Conservation (phyloP, 2,113 vertebrate species). For the Cyanoramphus novaezelandiae region DNA sequence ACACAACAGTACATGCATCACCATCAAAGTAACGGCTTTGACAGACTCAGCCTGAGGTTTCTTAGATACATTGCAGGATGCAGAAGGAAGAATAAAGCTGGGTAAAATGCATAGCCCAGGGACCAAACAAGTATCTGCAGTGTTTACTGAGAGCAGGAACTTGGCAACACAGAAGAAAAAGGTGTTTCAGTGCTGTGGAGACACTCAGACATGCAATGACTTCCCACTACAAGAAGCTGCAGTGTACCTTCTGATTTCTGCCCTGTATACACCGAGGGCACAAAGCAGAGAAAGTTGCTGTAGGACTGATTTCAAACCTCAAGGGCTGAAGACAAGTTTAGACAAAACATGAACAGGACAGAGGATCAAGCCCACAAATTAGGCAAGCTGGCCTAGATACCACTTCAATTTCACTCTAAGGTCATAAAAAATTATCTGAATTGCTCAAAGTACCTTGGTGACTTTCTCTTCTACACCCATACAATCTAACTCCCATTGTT, state of each 20-base stretch:
- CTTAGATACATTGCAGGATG: constrained; percentile 13
- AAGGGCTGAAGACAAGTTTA: neutral
- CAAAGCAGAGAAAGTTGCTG: neutral
- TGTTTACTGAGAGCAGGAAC: neutral
- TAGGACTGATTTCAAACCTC: neutral
- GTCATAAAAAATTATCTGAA: constrained; percentile 1
- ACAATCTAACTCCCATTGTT: neutral
- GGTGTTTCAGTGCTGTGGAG: neutral
- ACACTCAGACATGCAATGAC: neutral
- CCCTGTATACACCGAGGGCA: neutral
- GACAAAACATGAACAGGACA: neutral
- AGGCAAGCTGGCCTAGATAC: neutral
- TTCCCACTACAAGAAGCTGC: neutral
- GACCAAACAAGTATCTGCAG: neutral
- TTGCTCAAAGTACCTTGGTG: neutral
- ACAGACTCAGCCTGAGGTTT: constrained; percentile 9
- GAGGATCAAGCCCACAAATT: neutral
- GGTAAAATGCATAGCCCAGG: neutral
- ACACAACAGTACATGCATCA: neutral
- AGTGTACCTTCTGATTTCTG: neutral
- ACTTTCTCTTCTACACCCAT: neutral
- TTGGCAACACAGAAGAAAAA: neutral
- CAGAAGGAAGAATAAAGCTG: constrained; percentile 6
- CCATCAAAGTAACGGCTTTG: neutral
- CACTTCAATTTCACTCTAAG: neutral